Percentiles rank a stretch among this genome's conserved stretches.
Evolutionary conservation across 2,113 vertebrate species (phyloP).

Genomic region (Amazona vittata): DNA sequence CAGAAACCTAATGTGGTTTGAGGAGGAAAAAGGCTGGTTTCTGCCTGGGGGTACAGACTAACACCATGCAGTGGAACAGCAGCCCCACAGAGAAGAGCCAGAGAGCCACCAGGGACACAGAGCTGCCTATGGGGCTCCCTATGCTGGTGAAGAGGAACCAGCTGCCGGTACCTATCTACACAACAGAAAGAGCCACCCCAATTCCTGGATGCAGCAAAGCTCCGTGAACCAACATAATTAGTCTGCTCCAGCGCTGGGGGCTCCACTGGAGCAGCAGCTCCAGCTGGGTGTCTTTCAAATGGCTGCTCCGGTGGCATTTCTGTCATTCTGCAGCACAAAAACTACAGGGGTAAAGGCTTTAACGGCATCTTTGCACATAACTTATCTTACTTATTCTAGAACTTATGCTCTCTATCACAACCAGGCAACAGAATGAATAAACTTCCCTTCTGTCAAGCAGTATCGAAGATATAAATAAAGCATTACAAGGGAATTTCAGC

Average conservation of each 20-base stretch:
- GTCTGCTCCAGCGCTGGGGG: accelerated
- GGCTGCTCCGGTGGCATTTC: background rate
- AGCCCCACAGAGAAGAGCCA: background rate
- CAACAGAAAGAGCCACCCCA: accelerated
- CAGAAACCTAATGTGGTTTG: background rate
- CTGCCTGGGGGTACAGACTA: background rate
- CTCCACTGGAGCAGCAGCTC: background rate
- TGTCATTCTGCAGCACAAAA: background rate
- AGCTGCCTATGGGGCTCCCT: background rate
- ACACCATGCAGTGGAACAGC: background rate
- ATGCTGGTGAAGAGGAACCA: background rate
- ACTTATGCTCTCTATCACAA: background rate
- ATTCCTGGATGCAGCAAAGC: background rate
- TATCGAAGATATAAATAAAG: conserved; percentile 49
- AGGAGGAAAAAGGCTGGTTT: background rate
- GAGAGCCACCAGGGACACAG: accelerated
- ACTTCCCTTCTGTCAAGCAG: conserved; percentile 22
- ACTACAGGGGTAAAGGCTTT: background rate
- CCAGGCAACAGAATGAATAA: conserved; percentile 9
- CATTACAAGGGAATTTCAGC: conserved; percentile 23
- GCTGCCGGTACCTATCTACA: too few relatives aligned
- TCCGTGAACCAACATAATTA: background rate
- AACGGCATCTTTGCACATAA: background rate
- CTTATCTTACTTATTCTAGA: background rate
- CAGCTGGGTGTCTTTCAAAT: background rate